A percentile compares a stretch with the other conserved stretches of the same genome.
These are phyloP conservation scores for Aromia moschata DNA, from an alignment of 2,888 invertebrate species.

Conservation along the genomic window DNA sequence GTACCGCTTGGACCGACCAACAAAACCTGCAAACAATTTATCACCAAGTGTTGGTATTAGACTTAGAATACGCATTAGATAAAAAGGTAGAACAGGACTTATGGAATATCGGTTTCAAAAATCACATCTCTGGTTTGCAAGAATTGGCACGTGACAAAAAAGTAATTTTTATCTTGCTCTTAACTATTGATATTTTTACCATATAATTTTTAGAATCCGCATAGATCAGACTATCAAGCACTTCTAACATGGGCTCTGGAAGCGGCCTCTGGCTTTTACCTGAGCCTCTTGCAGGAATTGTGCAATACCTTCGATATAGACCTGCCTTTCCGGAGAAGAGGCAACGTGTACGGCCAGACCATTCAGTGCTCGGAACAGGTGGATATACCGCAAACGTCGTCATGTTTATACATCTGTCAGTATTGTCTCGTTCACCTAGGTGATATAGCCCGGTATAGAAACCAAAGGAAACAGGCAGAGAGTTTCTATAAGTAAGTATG, in stretches of 20 bases:
- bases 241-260: constrained; percentile 83
- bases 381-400: constrained; percentile 70
- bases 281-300: constrained; percentile 82
- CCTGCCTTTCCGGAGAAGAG: constrained; percentile 74
- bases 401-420: constrained; percentile 86
- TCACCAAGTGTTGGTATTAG: constrained; percentile 79
- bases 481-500: constrained; percentile 76
- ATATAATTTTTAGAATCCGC: constrained; percentile 69
- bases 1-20: constrained; percentile 61
- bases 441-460: constrained; percentile 85
- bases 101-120: constrained; percentile 90
- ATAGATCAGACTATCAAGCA: constrained; percentile 78
- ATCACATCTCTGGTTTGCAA: constrained; percentile 83
- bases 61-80: constrained; percentile 87
- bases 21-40: constrained; percentile 69
- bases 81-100: constrained; percentile 90
- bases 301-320: constrained; percentile 84
- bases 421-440: constrained; percentile 90
- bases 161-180: constrained; percentile 60
- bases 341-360: constrained; percentile 57
- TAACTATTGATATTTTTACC: neutral
- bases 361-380: constrained; percentile 50
- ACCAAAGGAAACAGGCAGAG: constrained; percentile 83
- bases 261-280: constrained; percentile 86
- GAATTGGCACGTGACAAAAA: constrained; percentile 81